phyloP scores from a whole-genome alignment of 2,888 invertebrate species.

The Archips xylosteana region DNA sequence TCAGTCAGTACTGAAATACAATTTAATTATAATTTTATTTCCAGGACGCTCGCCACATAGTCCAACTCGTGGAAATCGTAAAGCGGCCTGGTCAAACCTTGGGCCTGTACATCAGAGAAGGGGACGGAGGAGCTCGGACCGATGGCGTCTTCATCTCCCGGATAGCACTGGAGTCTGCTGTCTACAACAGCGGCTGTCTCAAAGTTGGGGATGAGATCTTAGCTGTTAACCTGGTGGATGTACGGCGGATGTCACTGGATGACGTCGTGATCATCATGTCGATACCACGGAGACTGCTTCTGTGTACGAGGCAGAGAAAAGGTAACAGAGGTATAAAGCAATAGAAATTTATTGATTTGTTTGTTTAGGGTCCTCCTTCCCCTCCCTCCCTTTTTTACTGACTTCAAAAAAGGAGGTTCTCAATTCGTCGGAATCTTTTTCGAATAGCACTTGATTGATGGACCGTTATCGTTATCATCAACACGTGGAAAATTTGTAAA shows the following conservation, averaged over 20 bases:
- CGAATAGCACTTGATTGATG: too few species aligned
- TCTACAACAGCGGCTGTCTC: constrained; percentile 98
- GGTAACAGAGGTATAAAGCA: constrained; percentile 66
- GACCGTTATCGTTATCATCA: too few species aligned
- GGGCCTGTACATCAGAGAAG: constrained; percentile 99
- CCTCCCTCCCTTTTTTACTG: too few species aligned
- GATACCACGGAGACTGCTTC: constrained; percentile 97
- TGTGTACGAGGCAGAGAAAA: constrained; percentile 95
- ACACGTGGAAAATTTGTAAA: too few species aligned
- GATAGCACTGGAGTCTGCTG: constrained; percentile 96
- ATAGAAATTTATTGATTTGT: neutral
- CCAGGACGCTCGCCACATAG: constrained; percentile 91
- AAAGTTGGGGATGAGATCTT: constrained; percentile 99
- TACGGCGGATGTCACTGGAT: constrained; percentile 98
- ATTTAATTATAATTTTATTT: neutral
- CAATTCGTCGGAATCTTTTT: too few species aligned
- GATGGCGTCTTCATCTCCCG: constrained; percentile 99
- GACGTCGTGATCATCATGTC: constrained; percentile 99
- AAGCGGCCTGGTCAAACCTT: constrained; percentile 99
- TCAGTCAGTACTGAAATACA: too few species aligned
- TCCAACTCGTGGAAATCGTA: constrained; percentile 98
- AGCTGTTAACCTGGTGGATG: constrained; percentile 99
- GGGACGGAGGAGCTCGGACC: constrained; percentile 97
- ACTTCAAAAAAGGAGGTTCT: too few species aligned
- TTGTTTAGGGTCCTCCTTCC: neutral